Evolutionary conservation across 2,797 vertebrate species (phyloP).

Genomic region (Pterois miles): DNA sequence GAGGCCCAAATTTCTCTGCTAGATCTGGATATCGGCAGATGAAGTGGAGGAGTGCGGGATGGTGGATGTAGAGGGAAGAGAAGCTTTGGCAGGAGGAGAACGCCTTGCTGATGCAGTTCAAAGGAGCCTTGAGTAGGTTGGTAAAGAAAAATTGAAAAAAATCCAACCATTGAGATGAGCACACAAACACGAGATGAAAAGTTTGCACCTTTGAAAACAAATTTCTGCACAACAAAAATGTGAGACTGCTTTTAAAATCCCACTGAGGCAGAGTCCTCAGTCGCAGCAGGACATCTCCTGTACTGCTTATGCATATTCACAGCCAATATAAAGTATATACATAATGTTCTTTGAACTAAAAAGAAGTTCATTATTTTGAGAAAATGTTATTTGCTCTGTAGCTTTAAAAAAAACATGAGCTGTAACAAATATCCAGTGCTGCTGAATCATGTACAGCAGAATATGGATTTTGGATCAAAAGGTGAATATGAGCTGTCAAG

Average conservation of each 20-base stretch:
- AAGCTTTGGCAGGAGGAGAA: conserved; percentile 81
- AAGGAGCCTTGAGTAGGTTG: conserved; percentile 73
- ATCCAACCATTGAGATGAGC: not conserved
- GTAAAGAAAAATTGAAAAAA: conserved; percentile 17
- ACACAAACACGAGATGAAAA: not conserved
- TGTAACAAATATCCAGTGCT: conserved; percentile 21
- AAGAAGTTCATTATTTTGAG: not conserved
- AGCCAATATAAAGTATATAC: not conserved
- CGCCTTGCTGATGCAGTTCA: conserved; percentile 84
- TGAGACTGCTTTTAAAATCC: conserved; percentile 3
- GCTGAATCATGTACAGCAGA: conserved; percentile 24
- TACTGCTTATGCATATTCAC: conserved; percentile 23
- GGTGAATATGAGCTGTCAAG: conserved; percentile 25
- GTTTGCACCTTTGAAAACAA: not conserved
- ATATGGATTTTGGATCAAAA: conserved; percentile 26
- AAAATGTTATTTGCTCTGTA: conserved; percentile 5
- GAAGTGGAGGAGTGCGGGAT: conserved; percentile 88
- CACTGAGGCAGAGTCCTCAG: not conserved
- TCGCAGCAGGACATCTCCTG: conserved; percentile 4
- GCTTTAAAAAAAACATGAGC: conserved; percentile 15
- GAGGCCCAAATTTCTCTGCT: conserved; percentile 84
- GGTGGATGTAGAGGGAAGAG: conserved; percentile 86
- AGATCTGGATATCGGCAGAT: conserved; percentile 88
- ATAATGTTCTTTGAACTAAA: conserved; percentile 6
- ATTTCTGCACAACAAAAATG: conserved; percentile 5